Base-by-base conservation (phyloP, 2,888 invertebrate genomes). In the Pandemis corylana region DNA sequence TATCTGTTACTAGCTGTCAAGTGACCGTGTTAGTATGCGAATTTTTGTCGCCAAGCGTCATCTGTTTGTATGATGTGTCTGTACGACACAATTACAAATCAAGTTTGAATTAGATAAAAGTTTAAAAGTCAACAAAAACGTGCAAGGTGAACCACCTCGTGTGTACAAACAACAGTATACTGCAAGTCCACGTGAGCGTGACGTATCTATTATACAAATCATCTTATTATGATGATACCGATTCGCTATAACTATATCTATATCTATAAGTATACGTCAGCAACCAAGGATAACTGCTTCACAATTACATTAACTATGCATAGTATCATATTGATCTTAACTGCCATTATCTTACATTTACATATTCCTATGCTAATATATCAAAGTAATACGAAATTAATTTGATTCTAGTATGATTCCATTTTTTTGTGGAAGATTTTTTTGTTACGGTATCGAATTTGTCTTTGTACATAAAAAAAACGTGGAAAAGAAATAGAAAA, bases 211-310 rank as follows among this genome's bases (percentile, higher is more conserved):
- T 20, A n/a, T 67, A 56, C 53, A 75, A 70, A 53, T 67, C 70
- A 67, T 75, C 74, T 70, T 70, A 75, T 75, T 71, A 71, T 67
- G 71, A 75, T 75, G 66, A 69, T 73, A 68, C 75, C 20, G 75
- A 75, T 67, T 63, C 15, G 73, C 53, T 74, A 56, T 61, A 62
- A n/a, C 6, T 62, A 41, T 62, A 41, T 36, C 13, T 66, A 51
- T 20, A 64, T 51, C 28, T 42, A 42, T 53, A 15, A 56, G 51
- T 42, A 10, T 36, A 71, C 75, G 75, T 75, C 75, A 71, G 53
- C 65, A 13, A 15, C 70, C 70, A 75, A 75, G 75, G 75, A 75
- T 66, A 75, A 75, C 75, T n/a, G 41, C 44, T 66, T n/a, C 15
- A 56, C 15, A 53, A 75, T 67, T 63, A 71, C 62, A 62, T 71